phyloP scores from a whole-genome alignment of 2,113 vertebrate genomes.

The Lipophrys pholis region DNA sequence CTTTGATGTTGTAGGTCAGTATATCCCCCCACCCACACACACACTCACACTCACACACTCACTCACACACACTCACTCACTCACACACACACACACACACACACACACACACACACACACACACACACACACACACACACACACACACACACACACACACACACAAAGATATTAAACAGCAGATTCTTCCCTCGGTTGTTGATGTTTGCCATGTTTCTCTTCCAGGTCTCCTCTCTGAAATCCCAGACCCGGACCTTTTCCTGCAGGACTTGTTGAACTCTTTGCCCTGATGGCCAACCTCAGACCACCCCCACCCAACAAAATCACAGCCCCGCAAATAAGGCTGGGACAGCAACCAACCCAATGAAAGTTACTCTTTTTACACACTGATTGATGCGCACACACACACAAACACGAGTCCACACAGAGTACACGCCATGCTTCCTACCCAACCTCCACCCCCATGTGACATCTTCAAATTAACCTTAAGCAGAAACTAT shows the following conservation, averaged over 20 bases:
- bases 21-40: not conserved
- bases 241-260: slow-evolving; percentile 92
- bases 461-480: slow-evolving; percentile 63
- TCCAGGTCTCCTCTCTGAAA: slow-evolving; percentile 93
- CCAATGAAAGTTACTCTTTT: slow-evolving; percentile 30
- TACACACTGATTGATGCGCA: slow-evolving; percentile 41
- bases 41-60: not conserved
- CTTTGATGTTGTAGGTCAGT: slow-evolving; percentile 94
- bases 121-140: too few species aligned
- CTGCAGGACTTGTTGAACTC: slow-evolving; percentile 96
- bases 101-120: too few species aligned
- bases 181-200: too few species aligned
- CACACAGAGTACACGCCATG: slow-evolving; percentile 58
- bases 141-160: not conserved
- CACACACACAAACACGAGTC: slow-evolving; percentile 8
- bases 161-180: too few species aligned
- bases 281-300: slow-evolving; percentile 87
- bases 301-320: slow-evolving; percentile 38
- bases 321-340: slow-evolving; percentile 48
- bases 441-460: slow-evolving; percentile 60
- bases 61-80: too few species aligned
- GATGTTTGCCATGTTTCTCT: slow-evolving; percentile 4
- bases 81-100: too few species aligned
- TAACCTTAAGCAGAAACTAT: slow-evolving; percentile 69
- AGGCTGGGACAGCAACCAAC: slow-evolving; percentile 56